phyloP scores from a whole-genome alignment of 2,888 invertebrate species.

The Paralinhomoeus sp. region DNA sequence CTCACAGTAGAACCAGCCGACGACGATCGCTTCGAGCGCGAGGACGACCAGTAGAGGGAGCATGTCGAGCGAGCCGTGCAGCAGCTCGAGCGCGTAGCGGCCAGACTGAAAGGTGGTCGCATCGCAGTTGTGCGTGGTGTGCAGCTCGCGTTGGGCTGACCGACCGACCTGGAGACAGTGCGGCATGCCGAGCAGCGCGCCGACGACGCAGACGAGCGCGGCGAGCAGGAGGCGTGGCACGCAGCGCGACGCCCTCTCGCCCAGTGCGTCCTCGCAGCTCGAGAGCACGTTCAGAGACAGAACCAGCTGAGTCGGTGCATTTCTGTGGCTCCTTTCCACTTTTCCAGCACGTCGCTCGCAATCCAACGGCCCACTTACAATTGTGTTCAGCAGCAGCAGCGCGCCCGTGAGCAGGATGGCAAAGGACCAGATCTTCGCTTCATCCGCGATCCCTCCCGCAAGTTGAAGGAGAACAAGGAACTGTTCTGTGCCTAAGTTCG shows the following conservation, averaged over 20 bases:
- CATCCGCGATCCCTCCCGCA: constrained; percentile 7
- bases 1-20: constrained; percentile 24
- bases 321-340: background rate
- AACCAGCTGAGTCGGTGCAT: constrained; percentile 12
- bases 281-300: constrained; percentile 18
- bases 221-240: constrained; percentile 20
- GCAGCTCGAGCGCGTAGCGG: constrained; percentile 17
- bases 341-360: background rate
- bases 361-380: constrained; percentile 10
- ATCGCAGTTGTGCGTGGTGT: too few species aligned
- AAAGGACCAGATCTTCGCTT: constrained; percentile 14
- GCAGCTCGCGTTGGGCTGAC: too few species aligned
- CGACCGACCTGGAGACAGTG: constrained; percentile 18
- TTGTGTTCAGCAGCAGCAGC: constrained; percentile 14
- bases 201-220: constrained; percentile 13
- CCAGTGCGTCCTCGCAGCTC: constrained; percentile 20
- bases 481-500: constrained; percentile 3
- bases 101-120: constrained; percentile 12
- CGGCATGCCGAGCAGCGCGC: constrained; percentile 13
- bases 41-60: constrained; percentile 19
- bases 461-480: background rate
- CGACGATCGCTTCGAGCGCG: constrained; percentile 18
- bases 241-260: constrained; percentile 18
- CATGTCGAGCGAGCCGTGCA: constrained; percentile 18
- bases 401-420: constrained; percentile 13